phyloP scores from a whole-genome alignment of 2,888 invertebrate species.

The Polyommatus icarus region DNA sequence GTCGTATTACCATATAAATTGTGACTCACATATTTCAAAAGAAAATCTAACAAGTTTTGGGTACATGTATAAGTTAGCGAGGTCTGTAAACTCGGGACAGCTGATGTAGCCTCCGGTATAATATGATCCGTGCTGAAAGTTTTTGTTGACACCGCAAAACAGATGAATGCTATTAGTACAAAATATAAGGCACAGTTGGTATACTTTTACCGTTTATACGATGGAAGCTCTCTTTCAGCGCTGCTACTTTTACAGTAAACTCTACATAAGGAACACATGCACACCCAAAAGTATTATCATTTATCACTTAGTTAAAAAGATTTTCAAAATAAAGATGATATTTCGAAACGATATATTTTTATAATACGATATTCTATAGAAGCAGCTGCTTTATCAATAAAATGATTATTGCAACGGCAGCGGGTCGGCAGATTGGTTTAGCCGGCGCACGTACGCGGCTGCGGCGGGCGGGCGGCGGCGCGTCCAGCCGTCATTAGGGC shows the following conservation, averaged over 20 bases:
- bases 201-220: no score
- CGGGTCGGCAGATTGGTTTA: conserved; percentile 47
- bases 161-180: no score
- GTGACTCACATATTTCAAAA: conserved; percentile 44
- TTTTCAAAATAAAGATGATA: not conserved
- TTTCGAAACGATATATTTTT: not conserved
- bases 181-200: no score
- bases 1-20: conserved; percentile 55
- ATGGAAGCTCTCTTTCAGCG: no score
- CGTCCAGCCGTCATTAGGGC: conserved; percentile 60
- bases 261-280: no score
- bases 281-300: no score
- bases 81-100: conserved; percentile 8
- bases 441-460: conserved; percentile 62
- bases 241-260: no score
- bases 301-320: not conserved
- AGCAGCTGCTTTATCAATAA: conserved; percentile 41
- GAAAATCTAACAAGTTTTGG: conserved; percentile 31
- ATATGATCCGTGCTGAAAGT: not conserved
- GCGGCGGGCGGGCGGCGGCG: conserved; percentile 58
- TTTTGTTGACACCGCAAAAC: not conserved
- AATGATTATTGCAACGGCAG: conserved; percentile 45
- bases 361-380: not conserved
- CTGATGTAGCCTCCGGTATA: not conserved
- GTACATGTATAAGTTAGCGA: conserved; percentile 28